Percentiles rank a stretch among this genome's conserved stretches.
Evolutionary conservation across 2,888 invertebrate genomes (phyloP).

Genomic region (Zygaena filipendulae): DNA sequence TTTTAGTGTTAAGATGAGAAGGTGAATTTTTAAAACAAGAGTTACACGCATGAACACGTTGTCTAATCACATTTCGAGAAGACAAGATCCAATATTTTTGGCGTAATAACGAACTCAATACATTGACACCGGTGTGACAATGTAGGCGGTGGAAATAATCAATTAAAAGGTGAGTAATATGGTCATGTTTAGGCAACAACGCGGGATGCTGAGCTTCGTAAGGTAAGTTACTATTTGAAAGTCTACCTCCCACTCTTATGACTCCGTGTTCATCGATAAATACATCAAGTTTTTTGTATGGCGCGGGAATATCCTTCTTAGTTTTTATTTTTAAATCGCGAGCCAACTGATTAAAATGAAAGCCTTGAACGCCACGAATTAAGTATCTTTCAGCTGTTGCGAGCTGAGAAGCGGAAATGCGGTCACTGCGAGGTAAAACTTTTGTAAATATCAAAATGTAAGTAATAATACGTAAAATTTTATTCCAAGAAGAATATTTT

Average conservation of each 20-base stretch:
- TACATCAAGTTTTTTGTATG: not conserved
- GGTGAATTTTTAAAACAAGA: constrained; percentile 3
- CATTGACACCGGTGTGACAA: constrained; percentile 8
- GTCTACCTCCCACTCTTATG: constrained; percentile 6
- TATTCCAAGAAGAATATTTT: constrained; percentile 6
- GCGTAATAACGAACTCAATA: constrained; percentile 6
- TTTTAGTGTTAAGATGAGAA: not conserved
- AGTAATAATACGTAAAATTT: constrained; percentile 1
- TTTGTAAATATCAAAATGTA: constrained; percentile 7
- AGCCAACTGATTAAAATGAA: not conserved
- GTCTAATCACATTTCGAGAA: constrained; percentile 3
- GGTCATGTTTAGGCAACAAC: constrained; percentile 3
- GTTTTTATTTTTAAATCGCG: not conserved
- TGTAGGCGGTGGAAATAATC: constrained; percentile 4
- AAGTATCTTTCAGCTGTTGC: constrained; percentile 3
- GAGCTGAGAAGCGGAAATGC: constrained; percentile 3
- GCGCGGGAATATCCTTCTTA: not conserved
- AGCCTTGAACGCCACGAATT: constrained; percentile 1
- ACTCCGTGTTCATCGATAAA: constrained; percentile 5
- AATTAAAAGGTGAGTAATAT: constrained; percentile 3
- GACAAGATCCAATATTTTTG: constrained; percentile 9
- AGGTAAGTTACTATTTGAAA: not conserved
- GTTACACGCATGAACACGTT: constrained; percentile 2
- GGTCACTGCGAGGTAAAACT: constrained; percentile 3
- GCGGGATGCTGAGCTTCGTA: constrained; percentile 9